Conservation (phyloP, 2,113 vertebrate species). For the Phyllostomus discolor region DNA sequence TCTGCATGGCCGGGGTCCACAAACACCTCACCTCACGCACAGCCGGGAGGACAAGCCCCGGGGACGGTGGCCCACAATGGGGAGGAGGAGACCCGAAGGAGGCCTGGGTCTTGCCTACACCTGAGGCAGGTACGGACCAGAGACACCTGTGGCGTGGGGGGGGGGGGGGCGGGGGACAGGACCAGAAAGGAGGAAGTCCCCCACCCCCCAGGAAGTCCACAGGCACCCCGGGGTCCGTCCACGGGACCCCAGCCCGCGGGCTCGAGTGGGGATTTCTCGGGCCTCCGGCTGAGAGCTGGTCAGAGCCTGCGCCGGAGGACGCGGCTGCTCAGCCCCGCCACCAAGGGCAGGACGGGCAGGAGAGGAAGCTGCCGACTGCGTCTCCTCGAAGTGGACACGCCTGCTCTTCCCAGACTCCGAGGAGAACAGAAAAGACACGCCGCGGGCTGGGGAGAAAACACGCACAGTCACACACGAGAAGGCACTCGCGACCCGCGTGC, state of each 20-base stretch:
- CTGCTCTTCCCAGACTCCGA: neutral
- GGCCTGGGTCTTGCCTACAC: neutral
- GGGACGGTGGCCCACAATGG: neutral
- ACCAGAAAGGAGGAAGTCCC: neutral
- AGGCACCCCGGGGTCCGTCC: too few relatives aligned
- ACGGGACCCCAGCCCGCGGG: accelerated
- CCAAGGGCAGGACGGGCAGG: accelerated
- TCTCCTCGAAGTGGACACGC: accelerated
- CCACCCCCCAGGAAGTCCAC: neutral
- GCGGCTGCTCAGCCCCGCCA: neutral
- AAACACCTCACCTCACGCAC: too few relatives aligned
- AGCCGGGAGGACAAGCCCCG: neutral
- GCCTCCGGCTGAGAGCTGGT: neutral
- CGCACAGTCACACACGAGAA: too few relatives aligned
- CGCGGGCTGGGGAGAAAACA: too few relatives aligned
- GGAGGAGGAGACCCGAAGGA: neutral
- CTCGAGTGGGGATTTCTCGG: neutral
- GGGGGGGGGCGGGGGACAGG: neutral
- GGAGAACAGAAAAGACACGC: too few relatives aligned
- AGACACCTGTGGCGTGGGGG: neutral
- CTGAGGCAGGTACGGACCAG: neutral
- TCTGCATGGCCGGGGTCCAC: neutral
- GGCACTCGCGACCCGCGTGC: too few relatives aligned
- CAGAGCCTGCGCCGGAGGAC: accelerated
- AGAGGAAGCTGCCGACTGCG: accelerated